Evolutionary conservation across 2,113 vertebrate genomes (phyloP), one percentile per base, ranked within the genome.

Genomic region (Galbula dea): DNA sequence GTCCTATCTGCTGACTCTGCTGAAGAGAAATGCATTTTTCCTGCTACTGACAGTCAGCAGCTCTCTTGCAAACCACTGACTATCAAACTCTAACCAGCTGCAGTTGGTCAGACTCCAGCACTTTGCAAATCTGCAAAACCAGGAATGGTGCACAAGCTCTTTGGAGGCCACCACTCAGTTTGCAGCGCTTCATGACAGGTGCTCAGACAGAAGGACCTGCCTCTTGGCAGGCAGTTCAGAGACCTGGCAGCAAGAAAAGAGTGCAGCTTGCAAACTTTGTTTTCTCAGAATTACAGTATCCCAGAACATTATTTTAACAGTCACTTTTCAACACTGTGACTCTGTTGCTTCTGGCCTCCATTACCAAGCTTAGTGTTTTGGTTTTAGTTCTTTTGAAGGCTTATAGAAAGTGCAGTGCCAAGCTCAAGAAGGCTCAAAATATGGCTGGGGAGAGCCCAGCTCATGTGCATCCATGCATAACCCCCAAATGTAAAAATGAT

Each of bases 191-290:
- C 4, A 0, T 88, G 91, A 92, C 94, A 91, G 91, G 87, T 95
- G 91, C 95, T 55, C 59, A 91, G 94, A 71, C 91, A 94, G 85
- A 87, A 94, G 91, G 94, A 81, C 63, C 27, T 87, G 78, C 55
- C 39, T 92, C 51, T 93, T 39, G 23, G 36, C 39, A 0, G 0
- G 55, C 74, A 67, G 45, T 55, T 83, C 75, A 75, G 62, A 87
- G 54, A 69, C 26, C 43, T 86, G 78, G 78, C 80, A 80, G 39
- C 30, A 62, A 32, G 30, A 55, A 41, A 71, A 71, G 54, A 41
- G n/a, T 26, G 30, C 27, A 57, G 43, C 74, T 61, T 2, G 1
- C 65, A 63, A 88, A 76, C 55, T 88, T 85, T 63, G 19, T 62
- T 66, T 19, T 83, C 78, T 68, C 51, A 80, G 43, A 63, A 59